Percentiles rank a stretch among this genome's conserved stretches.
phyloP scores from a whole-genome alignment of 2,888 invertebrate species.

The Megamerina dolium region DNA sequence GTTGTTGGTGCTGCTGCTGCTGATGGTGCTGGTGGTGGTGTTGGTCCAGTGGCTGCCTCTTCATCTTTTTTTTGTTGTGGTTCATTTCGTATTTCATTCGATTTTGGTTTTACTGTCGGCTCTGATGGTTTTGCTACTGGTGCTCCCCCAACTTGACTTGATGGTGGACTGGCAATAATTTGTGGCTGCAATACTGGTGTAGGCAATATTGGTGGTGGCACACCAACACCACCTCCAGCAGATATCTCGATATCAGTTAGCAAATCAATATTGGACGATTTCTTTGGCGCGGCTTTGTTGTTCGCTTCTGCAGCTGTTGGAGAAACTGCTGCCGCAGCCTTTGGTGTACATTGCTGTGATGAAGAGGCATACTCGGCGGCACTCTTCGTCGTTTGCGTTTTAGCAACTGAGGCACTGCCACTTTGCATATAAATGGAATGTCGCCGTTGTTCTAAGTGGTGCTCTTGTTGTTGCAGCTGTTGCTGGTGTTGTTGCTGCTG shows the following conservation, averaged over 20 bases:
- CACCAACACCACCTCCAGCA: constrained; percentile 40
- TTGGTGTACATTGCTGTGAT: constrained; percentile 20
- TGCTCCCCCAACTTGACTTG: constrained; percentile 21
- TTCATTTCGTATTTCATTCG: not conserved
- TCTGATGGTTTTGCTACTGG: constrained; percentile 5
- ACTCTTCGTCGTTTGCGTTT: constrained; percentile 45
- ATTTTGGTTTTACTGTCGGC: not conserved
- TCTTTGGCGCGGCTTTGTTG: constrained; percentile 15
- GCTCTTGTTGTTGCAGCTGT: constrained; percentile 12
- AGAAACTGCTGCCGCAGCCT: constrained; percentile 14
- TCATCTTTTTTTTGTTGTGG: too few species aligned
- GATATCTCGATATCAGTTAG: constrained; percentile 72
- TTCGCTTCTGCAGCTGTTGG: constrained; percentile 10
- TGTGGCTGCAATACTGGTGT: constrained; percentile 39
- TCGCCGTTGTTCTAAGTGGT: constrained; percentile 19
- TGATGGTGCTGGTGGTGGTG: not conserved
- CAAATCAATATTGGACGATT: constrained; percentile 60
- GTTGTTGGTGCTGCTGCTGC: not conserved
- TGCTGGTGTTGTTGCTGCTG: constrained; percentile 14
- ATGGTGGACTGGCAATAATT: constrained; percentile 29
- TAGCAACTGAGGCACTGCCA: constrained; percentile 36
- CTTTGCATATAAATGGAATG: constrained; percentile 44
- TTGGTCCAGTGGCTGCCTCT: too few species aligned
- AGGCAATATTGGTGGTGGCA: constrained; percentile 33
- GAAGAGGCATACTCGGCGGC: constrained; percentile 33